Evolutionary conservation across 2,888 invertebrate genomes (phyloP), one percentile per base, ranked within the genome.

Genomic region (Euzophera pinguis): DNA sequence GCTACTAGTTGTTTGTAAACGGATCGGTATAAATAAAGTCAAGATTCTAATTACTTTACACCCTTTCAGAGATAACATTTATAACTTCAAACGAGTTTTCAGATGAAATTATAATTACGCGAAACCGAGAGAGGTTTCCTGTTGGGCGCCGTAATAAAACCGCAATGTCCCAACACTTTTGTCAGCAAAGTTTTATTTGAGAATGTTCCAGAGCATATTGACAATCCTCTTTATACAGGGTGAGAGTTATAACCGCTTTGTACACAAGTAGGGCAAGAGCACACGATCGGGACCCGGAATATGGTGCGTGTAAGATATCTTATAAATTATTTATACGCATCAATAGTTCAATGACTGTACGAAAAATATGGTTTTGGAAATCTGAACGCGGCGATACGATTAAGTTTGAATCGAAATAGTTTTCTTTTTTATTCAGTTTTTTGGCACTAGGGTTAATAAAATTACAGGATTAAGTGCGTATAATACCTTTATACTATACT

Each of bases 301-400:
- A 41, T 41, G 16, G 41, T n/a, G 16, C 4, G 3, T 22, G 41
- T 17, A 9, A 16, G 4, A 17, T 41, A 41, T 29, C 43, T 43
- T 43, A 43, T 43, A 43, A 43, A 43, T 43, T 43, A 43, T 43
- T 43, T 43, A 43, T 43, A 22, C 12, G 5, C 5, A 29, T 43
- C 43, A n/a, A 43, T 43, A 29, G 13, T 29, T 43, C 43, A 29
- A 43, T 29, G 43, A 29, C 14, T 13, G 41, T 4, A 16, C n/a
- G 41, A 17, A 5, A 41, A 17, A 16, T 41, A 17, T 17, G 16
- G 17, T n/a, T 6, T 32, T n/a, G 41, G 16, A 16, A 41, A 16
- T 22, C 1, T 9, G 41, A 41, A 41, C 41, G 39, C 16, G 39
- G 16, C 16, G 6, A 22, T 9, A 10, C 17, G 22, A 3, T 14